phyloP scores from a whole-genome alignment of 1,140 invertebrate genomes.

The Luehdorfia chinensis region DNA sequence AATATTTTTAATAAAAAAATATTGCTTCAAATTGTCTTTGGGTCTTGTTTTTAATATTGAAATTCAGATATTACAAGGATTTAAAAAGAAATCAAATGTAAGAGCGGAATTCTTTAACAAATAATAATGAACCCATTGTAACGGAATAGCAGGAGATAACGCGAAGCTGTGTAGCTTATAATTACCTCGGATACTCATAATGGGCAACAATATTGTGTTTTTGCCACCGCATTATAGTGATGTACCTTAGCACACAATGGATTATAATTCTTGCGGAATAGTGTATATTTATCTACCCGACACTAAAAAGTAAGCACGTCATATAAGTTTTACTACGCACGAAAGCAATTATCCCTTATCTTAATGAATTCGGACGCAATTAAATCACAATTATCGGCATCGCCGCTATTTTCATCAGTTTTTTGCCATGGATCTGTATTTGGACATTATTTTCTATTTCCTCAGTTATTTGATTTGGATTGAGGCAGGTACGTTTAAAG shows the following conservation, averaged over 20 bases:
- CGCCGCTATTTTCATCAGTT: slow-evolving; percentile 4
- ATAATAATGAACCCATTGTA: slow-evolving; percentile 2
- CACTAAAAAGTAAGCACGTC: slow-evolving; percentile 10
- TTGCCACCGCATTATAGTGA: slow-evolving; percentile 8
- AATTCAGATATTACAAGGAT: no score
- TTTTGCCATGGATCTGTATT: slow-evolving; percentile 2
- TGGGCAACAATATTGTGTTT: slow-evolving; percentile 14
- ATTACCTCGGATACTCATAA: slow-evolving; percentile 9
- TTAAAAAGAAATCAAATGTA: no score
- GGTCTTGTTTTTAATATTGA: no score
- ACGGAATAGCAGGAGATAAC: slow-evolving; percentile 15
- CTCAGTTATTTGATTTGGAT: background rate
- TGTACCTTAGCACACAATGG: slow-evolving; percentile 6
- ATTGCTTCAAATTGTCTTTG: no score
- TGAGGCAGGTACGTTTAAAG: slow-evolving; percentile 7
- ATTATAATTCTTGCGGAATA: background rate
- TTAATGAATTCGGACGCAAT: slow-evolving; percentile 13
- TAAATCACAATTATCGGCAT: slow-evolving; percentile 10
- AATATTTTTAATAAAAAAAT: no score
- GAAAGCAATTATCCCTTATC: slow-evolving; percentile 5
- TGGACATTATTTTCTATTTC: background rate
- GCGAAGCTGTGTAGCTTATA: slow-evolving; percentile 10
- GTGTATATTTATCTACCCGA: background rate
- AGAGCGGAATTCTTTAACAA: slow-evolving; percentile 1
- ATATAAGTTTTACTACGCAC: slow-evolving; percentile 15